These are phyloP conservation scores for Aldabrachelys gigantea DNA, from an alignment of 2,113 vertebrate species.

Conservation along the genomic window DNA sequence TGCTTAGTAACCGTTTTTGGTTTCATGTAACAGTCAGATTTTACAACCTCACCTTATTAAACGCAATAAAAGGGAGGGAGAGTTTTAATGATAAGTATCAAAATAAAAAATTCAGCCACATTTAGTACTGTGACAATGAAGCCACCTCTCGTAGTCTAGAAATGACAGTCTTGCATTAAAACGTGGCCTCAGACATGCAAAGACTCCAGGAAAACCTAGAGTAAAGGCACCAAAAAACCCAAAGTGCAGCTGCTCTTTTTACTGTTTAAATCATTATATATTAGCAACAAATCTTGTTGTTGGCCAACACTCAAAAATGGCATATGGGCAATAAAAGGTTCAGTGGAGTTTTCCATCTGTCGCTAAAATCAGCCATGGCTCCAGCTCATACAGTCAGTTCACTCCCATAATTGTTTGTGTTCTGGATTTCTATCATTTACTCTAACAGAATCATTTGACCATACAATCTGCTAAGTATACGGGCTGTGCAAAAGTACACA, in stretches of 20 bases:
- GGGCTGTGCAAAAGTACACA: conserved; percentile 2
- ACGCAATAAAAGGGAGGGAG: conserved; percentile 57
- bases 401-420: conserved; percentile 56
- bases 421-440: conserved; percentile 50
- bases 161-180: conserved; percentile 46
- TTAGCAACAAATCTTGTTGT: conserved; percentile 79
- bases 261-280: conserved; percentile 82
- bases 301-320: conserved; percentile 80
- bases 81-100: conserved; percentile 49
- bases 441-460: conserved; percentile 52
- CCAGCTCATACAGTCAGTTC: conserved; percentile 45
- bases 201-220: conserved; percentile 60
- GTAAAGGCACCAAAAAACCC: conserved; percentile 70
- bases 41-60: conserved; percentile 41
- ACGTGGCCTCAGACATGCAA: conserved; percentile 41
- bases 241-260: conserved; percentile 78
- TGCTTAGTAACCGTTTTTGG: conserved; percentile 21
- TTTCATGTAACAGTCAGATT: conserved; percentile 11
- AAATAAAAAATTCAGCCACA: conserved; percentile 53
- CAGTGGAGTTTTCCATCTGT: conserved; percentile 81
- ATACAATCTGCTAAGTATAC: conserved; percentile 49
- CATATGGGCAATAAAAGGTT: conserved; percentile 81
- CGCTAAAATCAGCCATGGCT: conserved; percentile 68
- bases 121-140: background rate
- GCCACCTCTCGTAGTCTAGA: conserved; percentile 43